Percentiles rank a stretch among this genome's conserved stretches.
These are phyloP conservation scores for Cyprinodon tularosa DNA, from an alignment of 2,113 vertebrate genomes.

Conservation along the genomic window DNA sequence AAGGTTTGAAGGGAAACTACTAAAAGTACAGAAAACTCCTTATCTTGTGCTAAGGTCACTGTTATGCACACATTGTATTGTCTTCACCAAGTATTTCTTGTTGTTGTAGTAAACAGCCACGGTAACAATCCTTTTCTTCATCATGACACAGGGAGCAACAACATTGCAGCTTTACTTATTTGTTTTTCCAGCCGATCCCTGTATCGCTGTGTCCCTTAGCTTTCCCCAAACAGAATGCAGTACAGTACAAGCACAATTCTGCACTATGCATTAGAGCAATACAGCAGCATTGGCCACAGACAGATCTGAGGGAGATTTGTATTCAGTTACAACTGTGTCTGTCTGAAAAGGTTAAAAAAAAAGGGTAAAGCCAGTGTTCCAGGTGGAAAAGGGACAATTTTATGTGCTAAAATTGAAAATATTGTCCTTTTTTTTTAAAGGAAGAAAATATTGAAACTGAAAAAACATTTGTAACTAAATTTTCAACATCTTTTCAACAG, in stretches of 20 bases:
- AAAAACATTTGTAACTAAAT: constrained; percentile 16
- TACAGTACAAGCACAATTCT: constrained; percentile 73
- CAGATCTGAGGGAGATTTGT: constrained; percentile 15
- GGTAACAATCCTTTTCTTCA: neutral
- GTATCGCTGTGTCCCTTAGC: constrained; percentile 21
- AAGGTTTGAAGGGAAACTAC: constrained; percentile 53
- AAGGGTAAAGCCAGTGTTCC: neutral
- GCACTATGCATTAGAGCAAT: constrained; percentile 67
- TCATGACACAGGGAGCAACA: neutral
- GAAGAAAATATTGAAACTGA: constrained; percentile 14
- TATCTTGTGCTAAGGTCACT: constrained; percentile 16
- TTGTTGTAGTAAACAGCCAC: neutral
- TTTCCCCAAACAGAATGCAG: constrained; percentile 45
- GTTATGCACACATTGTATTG: neutral
- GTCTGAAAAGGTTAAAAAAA: constrained; percentile 3
- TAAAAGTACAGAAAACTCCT: constrained; percentile 11
- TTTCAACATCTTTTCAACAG: constrained; percentile 11
- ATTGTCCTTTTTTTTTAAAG: constrained; percentile 19
- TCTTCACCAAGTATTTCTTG: constrained; percentile 5
- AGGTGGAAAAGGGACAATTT: neutral
- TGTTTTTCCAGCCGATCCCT: neutral
- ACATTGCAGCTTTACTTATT: neutral
- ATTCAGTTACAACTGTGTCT: constrained; percentile 7
- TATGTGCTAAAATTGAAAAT: neutral
- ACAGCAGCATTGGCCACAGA: constrained; percentile 28